Evolutionary conservation across 2,113 vertebrate species (phyloP), one percentile per base, ranked within the genome.

Genomic region (Dicentrarchus labrax): DNA sequence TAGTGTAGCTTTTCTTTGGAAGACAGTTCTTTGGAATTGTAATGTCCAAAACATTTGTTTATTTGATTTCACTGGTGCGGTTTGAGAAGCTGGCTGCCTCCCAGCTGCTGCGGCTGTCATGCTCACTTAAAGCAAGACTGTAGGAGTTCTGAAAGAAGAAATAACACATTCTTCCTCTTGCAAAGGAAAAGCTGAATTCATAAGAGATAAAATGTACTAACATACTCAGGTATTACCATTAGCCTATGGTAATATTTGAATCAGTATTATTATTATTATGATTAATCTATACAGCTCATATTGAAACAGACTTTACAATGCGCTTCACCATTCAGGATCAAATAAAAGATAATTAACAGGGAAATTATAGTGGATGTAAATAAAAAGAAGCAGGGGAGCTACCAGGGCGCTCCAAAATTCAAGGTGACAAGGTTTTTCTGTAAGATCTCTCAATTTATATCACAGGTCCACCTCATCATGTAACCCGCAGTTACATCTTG

Each of bases 41-140:
- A 19, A 45, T 15, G 57, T 71, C 10, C 11, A 43, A 24, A 80
- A 74, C n/a, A 72, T 75, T 71, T 61, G 47, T 74, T 70, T 66
- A 50, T 60, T 65, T 51, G 38, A 6, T 21, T 83, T 64, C 11
- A 57, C 6, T 19, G 7, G 38, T 48, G 45, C 19, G 21, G 66
- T 59, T 72, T 72, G 47, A 30, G 39, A 38, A 22, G 62, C 56
- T 69, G 38, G 24, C 36, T 39, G 24, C 21, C 21, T 30, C 61
- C 72, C 78, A 74, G 54, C 53, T 66, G 38, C 53, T 72, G 54
- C n/a, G 16, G 41, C 30, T 54, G 73, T 60, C 71, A 72, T 5
- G 47, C 54, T 71, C 36, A 56, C 6, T 60, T 47, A 21, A 47
- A 66, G 74, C n/a, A 43, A 53, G 15, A 5, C 6, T 15, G 6